Base-by-base conservation (phyloP, 2,888 invertebrate species). In the Phytoseiulus persimilis region DNA sequence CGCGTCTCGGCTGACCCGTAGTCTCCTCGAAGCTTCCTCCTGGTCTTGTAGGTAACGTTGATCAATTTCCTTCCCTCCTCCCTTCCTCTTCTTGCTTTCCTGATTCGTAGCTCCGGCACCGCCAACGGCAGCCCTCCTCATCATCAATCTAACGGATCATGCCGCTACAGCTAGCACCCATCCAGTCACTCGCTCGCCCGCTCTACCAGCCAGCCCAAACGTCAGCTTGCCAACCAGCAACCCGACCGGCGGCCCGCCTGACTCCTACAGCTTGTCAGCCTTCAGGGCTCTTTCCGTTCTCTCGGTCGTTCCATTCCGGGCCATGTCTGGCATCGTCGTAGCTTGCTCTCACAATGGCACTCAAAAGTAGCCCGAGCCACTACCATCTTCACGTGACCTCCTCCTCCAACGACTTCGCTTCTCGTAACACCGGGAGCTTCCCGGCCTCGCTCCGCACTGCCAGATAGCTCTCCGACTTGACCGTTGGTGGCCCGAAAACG, bases 81-180 rank as follows among this genome's bases (percentile, higher is more conserved):
- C 14, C 33, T 83, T 83, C 31, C 23, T 31, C 83, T 83, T 14
- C 33, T 28, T 31, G 11, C 33, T 33, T 87, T 87, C 32, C 32
- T 87, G 28, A 11, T 87, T 33, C 32, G 28, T 87, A 33, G 9
- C 39, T 84, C 11, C 33, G 11, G 28, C 18, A 87, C 31, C n/a
- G n/a, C 23, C 31, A n/a, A 39, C 33, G 18, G 65, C 65, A 23
- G 65, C 65, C 65, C 65, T 65, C 87, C 87, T 87, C 32, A 87
- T 87, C 87, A 32, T 87, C 87, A 87, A 87, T 87, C 87, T 87
- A 33, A 87, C 87, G 87, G 87, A 33, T 87, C 87, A 87, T 87
- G 33, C 65, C 18, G 65, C 65, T 65, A 65, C 65, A 65, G 65
- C 65, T 23, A 65, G 65, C 18, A 65, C 65, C 65, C 65, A 65